Evolutionary conservation across 2,888 invertebrate genomes (phyloP).

Genomic region (Apodemia duryi): DNA sequence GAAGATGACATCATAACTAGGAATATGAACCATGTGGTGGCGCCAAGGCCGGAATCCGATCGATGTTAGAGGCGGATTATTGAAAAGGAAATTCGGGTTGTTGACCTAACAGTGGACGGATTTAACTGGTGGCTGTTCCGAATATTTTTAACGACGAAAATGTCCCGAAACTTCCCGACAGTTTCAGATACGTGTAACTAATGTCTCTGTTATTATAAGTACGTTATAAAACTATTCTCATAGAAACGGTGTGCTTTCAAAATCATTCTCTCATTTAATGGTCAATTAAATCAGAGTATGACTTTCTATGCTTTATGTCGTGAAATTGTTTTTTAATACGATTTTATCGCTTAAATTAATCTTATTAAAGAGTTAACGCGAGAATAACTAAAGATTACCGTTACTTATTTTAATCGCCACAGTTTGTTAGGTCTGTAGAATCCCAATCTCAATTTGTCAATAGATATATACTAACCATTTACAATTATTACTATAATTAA

Average conservation of each 20-base stretch:
- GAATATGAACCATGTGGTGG: constrained; percentile 43
- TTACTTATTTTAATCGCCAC: not conserved
- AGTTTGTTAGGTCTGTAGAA: too few species aligned
- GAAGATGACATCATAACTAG: constrained; percentile 64
- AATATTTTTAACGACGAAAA: constrained; percentile 58
- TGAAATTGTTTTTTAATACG: constrained; percentile 32
- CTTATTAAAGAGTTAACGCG: not conserved
- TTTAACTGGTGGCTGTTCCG: constrained; percentile 51
- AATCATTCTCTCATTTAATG: constrained; percentile 13
- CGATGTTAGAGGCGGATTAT: constrained; percentile 52
- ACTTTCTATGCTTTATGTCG: constrained; percentile 51
- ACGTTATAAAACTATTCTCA: constrained; percentile 3
- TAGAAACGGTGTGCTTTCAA: not conserved
- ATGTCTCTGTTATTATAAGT: constrained; percentile 8
- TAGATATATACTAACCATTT: too few species aligned
- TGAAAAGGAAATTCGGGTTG: constrained; percentile 70
- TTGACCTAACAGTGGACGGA: constrained; percentile 54
- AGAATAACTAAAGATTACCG: not conserved
- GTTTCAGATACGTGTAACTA: constrained; percentile 38
- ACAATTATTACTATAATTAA: too few species aligned
- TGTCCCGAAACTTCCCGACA: constrained; percentile 45
- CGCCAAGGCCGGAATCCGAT: constrained; percentile 61
- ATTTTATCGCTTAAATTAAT: constrained; percentile 25
- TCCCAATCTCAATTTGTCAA: too few species aligned
- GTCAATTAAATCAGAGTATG: constrained; percentile 26